These are phyloP conservation scores for Plebejus anna DNA, from an alignment of 2,888 invertebrate genomes.

Conservation along the genomic window DNA sequence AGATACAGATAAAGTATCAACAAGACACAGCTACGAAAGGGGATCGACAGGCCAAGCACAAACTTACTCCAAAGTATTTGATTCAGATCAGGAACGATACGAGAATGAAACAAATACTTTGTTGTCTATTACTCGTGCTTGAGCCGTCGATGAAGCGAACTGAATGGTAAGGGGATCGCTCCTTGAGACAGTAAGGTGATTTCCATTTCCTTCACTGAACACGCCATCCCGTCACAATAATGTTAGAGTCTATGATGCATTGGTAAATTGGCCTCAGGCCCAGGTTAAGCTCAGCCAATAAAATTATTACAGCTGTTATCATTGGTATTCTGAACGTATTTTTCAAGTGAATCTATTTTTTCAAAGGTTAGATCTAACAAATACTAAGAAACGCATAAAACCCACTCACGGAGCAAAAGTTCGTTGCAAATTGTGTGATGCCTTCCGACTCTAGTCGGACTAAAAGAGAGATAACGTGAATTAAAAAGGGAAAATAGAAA, in stretches of 20 bases:
- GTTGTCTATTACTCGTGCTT: background rate
- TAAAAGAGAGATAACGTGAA: constrained; percentile 27
- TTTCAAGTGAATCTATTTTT: too few relatives aligned
- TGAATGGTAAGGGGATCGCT: background rate
- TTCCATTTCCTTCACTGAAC: background rate
- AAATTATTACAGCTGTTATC: too few relatives aligned
- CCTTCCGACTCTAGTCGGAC: constrained; percentile 18
- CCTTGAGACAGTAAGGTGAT: background rate
- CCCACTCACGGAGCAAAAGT: background rate
- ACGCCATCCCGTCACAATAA: background rate
- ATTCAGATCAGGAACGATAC: background rate
- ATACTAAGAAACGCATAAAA: background rate
- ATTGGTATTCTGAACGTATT: too few relatives aligned
- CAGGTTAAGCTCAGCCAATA: too few relatives aligned
- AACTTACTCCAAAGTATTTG: too few relatives aligned
- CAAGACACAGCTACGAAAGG: too few relatives aligned
- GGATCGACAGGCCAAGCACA: too few relatives aligned
- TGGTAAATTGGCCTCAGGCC: background rate
- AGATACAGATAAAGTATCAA: too few relatives aligned
- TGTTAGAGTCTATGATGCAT: background rate
- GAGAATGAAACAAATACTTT: background rate
- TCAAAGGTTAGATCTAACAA: too few relatives aligned
- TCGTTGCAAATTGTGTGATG: background rate
- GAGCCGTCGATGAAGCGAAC: background rate
- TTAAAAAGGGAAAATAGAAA: constrained; percentile 44